Evolutionary conservation across 2,797 vertebrate species (phyloP), one percentile per base, ranked within the genome.

Genomic region (Lerista edwardsae): DNA sequence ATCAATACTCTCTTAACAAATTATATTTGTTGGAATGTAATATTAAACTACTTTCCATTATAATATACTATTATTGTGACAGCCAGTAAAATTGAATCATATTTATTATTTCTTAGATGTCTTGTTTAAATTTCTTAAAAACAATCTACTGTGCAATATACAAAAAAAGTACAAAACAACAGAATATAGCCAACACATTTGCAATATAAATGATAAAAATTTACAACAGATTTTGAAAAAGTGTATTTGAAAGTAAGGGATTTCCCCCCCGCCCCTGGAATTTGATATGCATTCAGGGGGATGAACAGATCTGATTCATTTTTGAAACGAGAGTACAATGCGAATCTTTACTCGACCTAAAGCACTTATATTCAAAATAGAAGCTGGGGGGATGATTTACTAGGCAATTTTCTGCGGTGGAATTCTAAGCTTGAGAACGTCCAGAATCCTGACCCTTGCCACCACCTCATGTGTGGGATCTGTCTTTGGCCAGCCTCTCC

Each of bases 341-440:
- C 7, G 12, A 14, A 88, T 61, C 27, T 74, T 78, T 41, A 93
- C 71, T 36, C 31, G 76, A 78, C 82, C 3, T 88, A 88, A 88
- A 55, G 55, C 64, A 41, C 69, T 80, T 88, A 36, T 39, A 34
- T 65, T 88, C 61, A 78, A 94, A 83, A 69, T 62, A 68, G 29
- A 65, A 81, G 21, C 51, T n/a, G 41, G 19, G 9, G 4, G 73
- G 71, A 75, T 68, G 31, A 61, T 12, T 84, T 29, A 51, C 23
- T 55, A 80, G 31, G 1, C 0, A 29, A 57, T 55, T 79, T 86
- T 64, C 75, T 89, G 85, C 75, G 89, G 87, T 51, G 87, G 76
- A 92, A 86, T n/a, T 87, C 29, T 87, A 82, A 71, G 80, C 34
- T n/a, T 3, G 23, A 69, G 79, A 89, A 27, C 25, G 44, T 87